Evolutionary conservation across 2,797 vertebrate genomes (phyloP).

Genomic region (Chromis chromis): DNA sequence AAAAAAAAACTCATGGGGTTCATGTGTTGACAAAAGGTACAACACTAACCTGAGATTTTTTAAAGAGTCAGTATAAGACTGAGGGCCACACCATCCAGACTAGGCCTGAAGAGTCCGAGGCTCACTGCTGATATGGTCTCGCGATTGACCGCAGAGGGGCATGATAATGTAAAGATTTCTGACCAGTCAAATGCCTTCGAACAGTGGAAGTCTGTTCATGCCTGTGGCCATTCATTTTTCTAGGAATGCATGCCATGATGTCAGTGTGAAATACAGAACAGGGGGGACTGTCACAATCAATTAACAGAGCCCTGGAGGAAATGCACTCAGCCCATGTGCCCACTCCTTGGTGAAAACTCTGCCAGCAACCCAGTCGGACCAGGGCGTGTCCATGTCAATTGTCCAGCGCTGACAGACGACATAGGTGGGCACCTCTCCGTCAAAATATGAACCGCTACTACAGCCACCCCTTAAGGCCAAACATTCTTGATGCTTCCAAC

Average conservation of each 20-base stretch:
- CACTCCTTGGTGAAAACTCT: constrained; percentile 57
- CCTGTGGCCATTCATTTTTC: constrained; percentile 64
- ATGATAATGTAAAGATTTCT: constrained; percentile 53
- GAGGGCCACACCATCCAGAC: not conserved
- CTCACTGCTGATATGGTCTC: constrained; percentile 19
- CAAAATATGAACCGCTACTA: constrained; percentile 20
- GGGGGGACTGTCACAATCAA: constrained; percentile 75
- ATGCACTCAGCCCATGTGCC: constrained; percentile 54
- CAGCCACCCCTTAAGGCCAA: constrained; percentile 14
- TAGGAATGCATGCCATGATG: constrained; percentile 71
- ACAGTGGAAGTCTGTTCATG: constrained; percentile 70
- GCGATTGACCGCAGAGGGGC: constrained; percentile 18
- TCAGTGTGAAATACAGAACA: constrained; percentile 76
- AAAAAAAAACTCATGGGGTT: not conserved
- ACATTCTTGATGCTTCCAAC: constrained; percentile 2
- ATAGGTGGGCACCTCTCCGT: not conserved
- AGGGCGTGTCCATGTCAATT: constrained; percentile 34
- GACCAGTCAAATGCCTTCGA: constrained; percentile 60
- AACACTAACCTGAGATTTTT: constrained; percentile 8
- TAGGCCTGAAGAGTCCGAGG: not conserved
- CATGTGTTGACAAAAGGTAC: not conserved
- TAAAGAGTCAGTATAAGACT: constrained; percentile 8
- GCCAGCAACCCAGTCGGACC: constrained; percentile 34
- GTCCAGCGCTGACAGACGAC: constrained; percentile 11
- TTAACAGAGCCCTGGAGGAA: constrained; percentile 70